phyloP scores from a whole-genome alignment of 2,113 vertebrate species.

The Ciconia stormi region DNA sequence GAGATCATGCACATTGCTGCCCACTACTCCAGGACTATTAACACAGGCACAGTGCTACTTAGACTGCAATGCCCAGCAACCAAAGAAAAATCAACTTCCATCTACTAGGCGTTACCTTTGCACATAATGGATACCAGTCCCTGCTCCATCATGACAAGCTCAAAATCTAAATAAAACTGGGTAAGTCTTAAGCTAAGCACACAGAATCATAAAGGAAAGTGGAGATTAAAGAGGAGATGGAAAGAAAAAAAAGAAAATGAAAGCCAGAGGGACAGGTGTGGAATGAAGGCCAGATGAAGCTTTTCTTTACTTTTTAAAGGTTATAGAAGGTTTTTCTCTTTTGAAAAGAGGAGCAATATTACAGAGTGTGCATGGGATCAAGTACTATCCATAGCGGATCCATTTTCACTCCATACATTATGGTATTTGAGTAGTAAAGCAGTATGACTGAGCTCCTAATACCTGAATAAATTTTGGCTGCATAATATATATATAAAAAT shows the following conservation, averaged over 20 bases:
- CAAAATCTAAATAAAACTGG: neutral
- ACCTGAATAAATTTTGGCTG: neutral
- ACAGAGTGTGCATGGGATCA: neutral
- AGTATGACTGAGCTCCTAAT: neutral
- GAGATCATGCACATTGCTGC: neutral
- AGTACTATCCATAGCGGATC: neutral
- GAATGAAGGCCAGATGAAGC: neutral
- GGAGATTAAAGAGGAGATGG: neutral
- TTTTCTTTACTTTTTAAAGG: neutral
- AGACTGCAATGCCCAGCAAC: neutral
- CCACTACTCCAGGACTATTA: neutral
- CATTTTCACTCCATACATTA: neutral
- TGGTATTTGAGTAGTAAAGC: neutral
- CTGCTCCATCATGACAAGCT: neutral
- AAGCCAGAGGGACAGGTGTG: neutral
- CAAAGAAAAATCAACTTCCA: neutral
- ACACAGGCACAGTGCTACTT: neutral
- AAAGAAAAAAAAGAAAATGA: neutral
- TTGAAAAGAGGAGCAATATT: neutral
- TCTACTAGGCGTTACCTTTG: neutral
- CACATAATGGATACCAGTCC: neutral
- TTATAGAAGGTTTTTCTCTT: neutral
- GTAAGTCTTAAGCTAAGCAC: neutral
- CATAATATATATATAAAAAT: neutral
- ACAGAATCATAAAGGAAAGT: neutral